These are phyloP conservation scores for Smutsia temminckii DNA, from an alignment of 2,797 vertebrate species.

Conservation along the genomic window DNA sequence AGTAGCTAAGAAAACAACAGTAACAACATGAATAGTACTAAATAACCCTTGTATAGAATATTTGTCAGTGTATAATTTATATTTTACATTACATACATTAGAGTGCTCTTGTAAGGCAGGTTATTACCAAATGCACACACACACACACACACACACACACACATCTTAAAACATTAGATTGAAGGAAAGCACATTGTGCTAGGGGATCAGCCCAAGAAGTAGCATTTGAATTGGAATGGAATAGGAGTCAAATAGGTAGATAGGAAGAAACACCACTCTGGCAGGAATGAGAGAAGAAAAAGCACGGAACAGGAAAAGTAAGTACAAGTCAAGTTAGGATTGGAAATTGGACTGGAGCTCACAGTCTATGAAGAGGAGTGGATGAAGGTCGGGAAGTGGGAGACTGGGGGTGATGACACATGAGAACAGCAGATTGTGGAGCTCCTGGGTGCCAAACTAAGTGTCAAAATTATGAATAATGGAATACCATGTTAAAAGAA, in stretches of 20 bases:
- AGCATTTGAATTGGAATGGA: neutral
- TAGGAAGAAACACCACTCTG: neutral
- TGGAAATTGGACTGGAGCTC: neutral
- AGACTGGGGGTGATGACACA: neutral
- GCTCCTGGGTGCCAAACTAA: neutral
- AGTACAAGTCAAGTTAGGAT: neutral
- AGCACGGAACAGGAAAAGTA: neutral
- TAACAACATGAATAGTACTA: neutral
- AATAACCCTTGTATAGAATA: neutral
- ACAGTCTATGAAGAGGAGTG: neutral
- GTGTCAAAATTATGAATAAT: neutral
- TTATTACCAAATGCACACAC: neutral
- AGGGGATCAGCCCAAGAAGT: neutral
- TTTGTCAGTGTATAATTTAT: neutral
- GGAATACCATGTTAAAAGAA: neutral
- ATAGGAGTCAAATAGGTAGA: neutral
- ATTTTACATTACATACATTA: neutral
- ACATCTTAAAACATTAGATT: neutral
- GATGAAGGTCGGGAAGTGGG: neutral
- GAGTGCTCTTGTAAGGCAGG: neutral
- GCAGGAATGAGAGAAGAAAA: neutral
- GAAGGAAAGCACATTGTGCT: neutral
- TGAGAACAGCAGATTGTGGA: neutral
- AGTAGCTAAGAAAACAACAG: neutral
- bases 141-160: neutral